phyloP scores from a whole-genome alignment of 1,140 invertebrate genomes.

The Dolichoris vasculosae region DNA sequence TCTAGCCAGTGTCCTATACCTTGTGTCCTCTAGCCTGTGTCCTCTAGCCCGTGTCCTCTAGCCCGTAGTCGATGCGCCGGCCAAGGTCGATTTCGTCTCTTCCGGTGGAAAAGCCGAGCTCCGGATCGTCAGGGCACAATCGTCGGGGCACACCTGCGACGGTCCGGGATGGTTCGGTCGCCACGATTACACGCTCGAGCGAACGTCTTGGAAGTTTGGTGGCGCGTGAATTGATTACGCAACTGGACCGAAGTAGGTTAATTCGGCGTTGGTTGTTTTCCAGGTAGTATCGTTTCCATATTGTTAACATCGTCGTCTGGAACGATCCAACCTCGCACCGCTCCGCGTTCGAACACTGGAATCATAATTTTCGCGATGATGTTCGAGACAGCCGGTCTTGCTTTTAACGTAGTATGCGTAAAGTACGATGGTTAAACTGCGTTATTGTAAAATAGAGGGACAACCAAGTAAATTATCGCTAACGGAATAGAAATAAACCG shows the following conservation, averaged over 20 bases:
- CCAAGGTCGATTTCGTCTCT: not conserved
- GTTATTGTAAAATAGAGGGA: not conserved
- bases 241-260: not conserved
- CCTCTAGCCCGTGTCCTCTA: too few species aligned
- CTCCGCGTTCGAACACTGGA: not conserved
- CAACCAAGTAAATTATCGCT: not conserved
- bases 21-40: too few species aligned
- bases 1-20: too few species aligned
- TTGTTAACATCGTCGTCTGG: too few species aligned
- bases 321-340: not conserved
- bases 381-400: not conserved
- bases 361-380: not conserved
- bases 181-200: not conserved
- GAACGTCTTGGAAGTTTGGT: not conserved
- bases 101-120: not conserved
- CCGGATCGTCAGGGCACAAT: not conserved
- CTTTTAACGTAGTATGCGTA: not conserved
- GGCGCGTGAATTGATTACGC: not conserved
- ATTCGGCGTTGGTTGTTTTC: not conserved
- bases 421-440: not conserved
- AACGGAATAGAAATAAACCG: slow-evolving; percentile 9
- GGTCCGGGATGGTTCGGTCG: not conserved
- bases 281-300: not conserved
- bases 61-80: not conserved
- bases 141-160: not conserved